phyloP scores from a whole-genome alignment of 2,888 invertebrate species.

The Athalia cordata region DNA sequence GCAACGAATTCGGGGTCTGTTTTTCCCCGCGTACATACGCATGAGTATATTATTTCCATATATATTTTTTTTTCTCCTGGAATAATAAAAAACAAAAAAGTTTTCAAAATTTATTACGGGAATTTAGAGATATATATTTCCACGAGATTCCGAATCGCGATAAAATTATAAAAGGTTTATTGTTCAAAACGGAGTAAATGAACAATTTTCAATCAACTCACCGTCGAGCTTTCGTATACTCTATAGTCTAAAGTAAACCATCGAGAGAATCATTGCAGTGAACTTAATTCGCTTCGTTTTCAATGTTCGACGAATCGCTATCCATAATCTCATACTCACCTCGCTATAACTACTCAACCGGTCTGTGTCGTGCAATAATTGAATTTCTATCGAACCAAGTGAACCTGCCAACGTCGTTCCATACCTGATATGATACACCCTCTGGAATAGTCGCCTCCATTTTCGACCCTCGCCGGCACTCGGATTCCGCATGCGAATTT shows the following conservation, averaged over 20 bases:
- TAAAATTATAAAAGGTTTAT: too few species aligned
- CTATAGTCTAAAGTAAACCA: slow-evolving; percentile 7
- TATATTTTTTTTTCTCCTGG: too few species aligned
- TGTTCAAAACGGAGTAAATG: too few species aligned
- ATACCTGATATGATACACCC: not conserved
- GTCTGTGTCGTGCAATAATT: slow-evolving; percentile 27
- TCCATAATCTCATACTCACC: slow-evolving; percentile 10
- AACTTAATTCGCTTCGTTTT: not conserved
- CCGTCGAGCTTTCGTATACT: not conserved
- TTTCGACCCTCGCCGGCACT: not conserved
- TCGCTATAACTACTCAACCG: not conserved
- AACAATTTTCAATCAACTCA: too few species aligned
- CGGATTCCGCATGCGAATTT: not conserved
- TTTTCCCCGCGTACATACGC: too few species aligned
- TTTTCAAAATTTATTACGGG: too few species aligned
- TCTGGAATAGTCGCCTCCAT: not conserved
- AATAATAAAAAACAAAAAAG: too few species aligned
- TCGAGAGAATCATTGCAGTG: not conserved
- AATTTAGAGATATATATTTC: too few species aligned
- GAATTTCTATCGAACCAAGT: slow-evolving; percentile 33
- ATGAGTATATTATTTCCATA: too few species aligned
- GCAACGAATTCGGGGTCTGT: too few species aligned
- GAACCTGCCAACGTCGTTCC: slow-evolving; percentile 3
- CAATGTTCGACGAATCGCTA: not conserved
- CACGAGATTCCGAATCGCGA: too few species aligned